These are phyloP conservation scores for Phoenicopterus ruber DNA, from an alignment of 2,113 vertebrate genomes.

Conservation along the genomic window DNA sequence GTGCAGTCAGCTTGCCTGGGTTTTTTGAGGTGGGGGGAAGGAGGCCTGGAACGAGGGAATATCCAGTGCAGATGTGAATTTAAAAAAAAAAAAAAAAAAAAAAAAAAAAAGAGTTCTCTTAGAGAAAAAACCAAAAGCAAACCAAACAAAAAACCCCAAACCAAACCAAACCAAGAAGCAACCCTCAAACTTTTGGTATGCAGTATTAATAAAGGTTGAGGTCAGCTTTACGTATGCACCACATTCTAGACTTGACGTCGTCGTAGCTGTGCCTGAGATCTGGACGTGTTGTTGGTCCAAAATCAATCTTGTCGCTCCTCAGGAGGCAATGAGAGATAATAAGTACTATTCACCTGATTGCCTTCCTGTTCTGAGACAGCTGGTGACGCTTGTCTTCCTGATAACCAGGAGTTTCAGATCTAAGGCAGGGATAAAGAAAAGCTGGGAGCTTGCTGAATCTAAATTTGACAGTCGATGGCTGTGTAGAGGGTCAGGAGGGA, in stretches of 20 bases:
- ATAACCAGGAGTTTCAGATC: slow-evolving; percentile 83
- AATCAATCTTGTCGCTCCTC: slow-evolving; percentile 81
- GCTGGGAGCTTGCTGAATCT: slow-evolving; percentile 77
- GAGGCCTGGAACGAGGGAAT: not conserved
- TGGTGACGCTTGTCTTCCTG: slow-evolving; percentile 80
- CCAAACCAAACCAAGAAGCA: not conserved
- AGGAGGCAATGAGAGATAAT: slow-evolving; percentile 81
- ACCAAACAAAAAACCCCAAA: not conserved
- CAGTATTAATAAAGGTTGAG: not conserved
- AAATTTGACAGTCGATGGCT: slow-evolving; percentile 80
- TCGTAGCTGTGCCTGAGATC: slow-evolving; percentile 60
- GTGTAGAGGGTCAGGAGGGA: slow-evolving; percentile 80
- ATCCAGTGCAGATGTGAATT: not conserved
- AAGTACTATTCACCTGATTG: slow-evolving; percentile 85
- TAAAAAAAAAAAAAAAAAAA: not conserved
- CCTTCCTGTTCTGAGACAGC: slow-evolving; percentile 82
- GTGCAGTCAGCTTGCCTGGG: not conserved
- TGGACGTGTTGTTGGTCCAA: slow-evolving; percentile 68
- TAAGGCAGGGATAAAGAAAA: slow-evolving; percentile 79
- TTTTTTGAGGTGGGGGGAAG: slow-evolving; percentile 1
- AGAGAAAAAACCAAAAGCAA: not conserved
- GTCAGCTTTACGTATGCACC: slow-evolving; percentile 29
- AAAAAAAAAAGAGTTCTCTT: not conserved
- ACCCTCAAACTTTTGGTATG: slow-evolving; percentile 1
- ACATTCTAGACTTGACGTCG: slow-evolving; percentile 24